Conservation (phyloP, 1,140 invertebrate genomes). For the Amphibalanus amphitrite region DNA sequence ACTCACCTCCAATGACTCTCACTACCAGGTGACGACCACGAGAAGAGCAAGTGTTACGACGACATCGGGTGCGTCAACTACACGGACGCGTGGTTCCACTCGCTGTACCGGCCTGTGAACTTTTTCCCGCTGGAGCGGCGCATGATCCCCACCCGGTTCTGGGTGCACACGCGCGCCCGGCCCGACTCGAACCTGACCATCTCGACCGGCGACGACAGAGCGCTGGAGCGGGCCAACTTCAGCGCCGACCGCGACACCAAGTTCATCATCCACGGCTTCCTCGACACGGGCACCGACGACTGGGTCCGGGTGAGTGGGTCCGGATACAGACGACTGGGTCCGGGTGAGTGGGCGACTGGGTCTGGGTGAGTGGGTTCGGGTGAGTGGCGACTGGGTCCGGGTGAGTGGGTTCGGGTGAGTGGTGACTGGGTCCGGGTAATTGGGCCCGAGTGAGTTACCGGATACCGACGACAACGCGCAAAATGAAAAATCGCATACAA, state of each 20-base stretch:
- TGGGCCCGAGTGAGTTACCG: too few relatives aligned
- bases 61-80: constrained; percentile 62
- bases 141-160: neutral
- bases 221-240: constrained; percentile 27
- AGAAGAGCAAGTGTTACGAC: constrained; percentile 54
- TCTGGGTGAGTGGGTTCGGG: too few relatives aligned
- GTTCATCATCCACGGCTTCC: constrained; percentile 72
- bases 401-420: too few relatives aligned
- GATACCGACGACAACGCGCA: too few relatives aligned
- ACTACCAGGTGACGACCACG: neutral
- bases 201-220: neutral
- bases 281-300: constrained; percentile 63
- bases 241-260: constrained; percentile 45
- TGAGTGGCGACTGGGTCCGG: too few relatives aligned
- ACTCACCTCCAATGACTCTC: neutral
- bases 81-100: constrained; percentile 66
- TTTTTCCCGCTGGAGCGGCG: constrained; percentile 43
- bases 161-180: neutral
- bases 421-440: too few relatives aligned
- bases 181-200: neutral
- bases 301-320: constrained; percentile 57
- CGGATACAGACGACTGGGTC: too few relatives aligned
- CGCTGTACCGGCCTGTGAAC: constrained; percentile 60
- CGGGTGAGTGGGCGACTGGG: constrained; percentile 41
- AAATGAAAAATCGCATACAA: too few relatives aligned